Evolutionary conservation across 2,113 vertebrate genomes (phyloP).

Genomic region (Cyrtonyx montezumae): DNA sequence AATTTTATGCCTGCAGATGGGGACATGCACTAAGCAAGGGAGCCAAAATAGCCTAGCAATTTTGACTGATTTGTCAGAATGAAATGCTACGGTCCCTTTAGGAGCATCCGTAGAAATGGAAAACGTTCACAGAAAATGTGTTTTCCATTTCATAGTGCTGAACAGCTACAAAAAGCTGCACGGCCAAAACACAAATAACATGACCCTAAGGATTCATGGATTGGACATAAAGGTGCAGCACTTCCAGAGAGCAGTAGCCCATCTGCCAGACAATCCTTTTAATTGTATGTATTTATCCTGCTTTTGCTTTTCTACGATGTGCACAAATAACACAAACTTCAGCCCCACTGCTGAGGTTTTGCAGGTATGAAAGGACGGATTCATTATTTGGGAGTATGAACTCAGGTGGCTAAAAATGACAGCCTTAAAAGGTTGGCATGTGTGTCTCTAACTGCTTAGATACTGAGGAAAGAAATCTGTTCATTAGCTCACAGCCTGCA

Average conservation of each 20-base stretch:
- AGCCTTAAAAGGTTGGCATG: background rate
- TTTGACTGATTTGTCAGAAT: background rate
- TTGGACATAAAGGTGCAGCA: background rate
- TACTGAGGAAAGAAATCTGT: background rate
- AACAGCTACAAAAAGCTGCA: background rate
- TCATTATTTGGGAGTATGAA: background rate
- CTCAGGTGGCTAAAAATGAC: background rate
- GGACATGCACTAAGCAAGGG: background rate
- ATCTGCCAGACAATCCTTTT: background rate
- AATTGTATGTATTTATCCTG: background rate
- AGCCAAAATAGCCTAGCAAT: background rate
- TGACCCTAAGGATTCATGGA: background rate
- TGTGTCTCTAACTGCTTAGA: background rate
- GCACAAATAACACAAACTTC: background rate
- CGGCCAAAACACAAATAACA: background rate
- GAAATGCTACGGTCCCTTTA: background rate
- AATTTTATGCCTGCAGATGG: background rate
- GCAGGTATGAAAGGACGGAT: background rate
- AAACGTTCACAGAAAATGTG: background rate
- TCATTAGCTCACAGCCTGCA: background rate
- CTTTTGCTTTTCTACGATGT: background rate
- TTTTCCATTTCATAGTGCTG: background rate
- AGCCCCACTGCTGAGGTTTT: background rate
- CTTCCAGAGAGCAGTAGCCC: background rate
- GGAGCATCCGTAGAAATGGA: background rate